Evolutionary conservation across 2,888 invertebrate genomes (phyloP).

Genomic region (Smittia sp.): DNA sequence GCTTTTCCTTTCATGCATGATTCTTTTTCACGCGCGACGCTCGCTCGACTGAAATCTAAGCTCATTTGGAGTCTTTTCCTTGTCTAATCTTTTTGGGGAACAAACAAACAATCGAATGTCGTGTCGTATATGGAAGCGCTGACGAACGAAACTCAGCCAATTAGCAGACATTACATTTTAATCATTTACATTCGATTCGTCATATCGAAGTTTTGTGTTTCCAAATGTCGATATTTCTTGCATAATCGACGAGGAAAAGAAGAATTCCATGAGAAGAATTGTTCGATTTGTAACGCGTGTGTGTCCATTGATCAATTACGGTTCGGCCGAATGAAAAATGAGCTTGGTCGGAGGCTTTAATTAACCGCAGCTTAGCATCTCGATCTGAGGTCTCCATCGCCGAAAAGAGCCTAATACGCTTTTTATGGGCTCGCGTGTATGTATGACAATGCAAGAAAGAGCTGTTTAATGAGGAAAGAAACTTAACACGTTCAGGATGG

Average conservation of each 20-base stretch:
- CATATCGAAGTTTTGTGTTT: neutral
- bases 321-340: conserved; percentile 3
- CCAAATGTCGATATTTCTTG: neutral
- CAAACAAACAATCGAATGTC: conserved; percentile 7
- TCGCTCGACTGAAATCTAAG: neutral
- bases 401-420: conserved; percentile 26
- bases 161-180: conserved; percentile 19
- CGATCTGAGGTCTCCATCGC: conserved; percentile 11
- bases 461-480: conserved; percentile 6
- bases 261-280: neutral
- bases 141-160: neutral
- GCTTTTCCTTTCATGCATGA: conserved; percentile 4
- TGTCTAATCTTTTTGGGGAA: neutral
- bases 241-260: neutral
- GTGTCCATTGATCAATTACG: conserved; percentile 22
- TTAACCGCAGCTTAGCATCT: conserved; percentile 1
- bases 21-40: conserved; percentile 3
- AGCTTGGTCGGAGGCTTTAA: conserved; percentile 6
- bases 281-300: neutral
- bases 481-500: neutral
- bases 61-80: neutral
- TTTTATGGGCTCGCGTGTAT: conserved; percentile 15
- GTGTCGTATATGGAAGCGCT: neutral
- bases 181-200: neutral
- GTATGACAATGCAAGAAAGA: conserved; percentile 27